A percentile compares a stretch with the other conserved stretches of the same genome.
Conservation (phyloP, 1,140 invertebrate genomes). For the Zaprionus kolodkinae region DNA sequence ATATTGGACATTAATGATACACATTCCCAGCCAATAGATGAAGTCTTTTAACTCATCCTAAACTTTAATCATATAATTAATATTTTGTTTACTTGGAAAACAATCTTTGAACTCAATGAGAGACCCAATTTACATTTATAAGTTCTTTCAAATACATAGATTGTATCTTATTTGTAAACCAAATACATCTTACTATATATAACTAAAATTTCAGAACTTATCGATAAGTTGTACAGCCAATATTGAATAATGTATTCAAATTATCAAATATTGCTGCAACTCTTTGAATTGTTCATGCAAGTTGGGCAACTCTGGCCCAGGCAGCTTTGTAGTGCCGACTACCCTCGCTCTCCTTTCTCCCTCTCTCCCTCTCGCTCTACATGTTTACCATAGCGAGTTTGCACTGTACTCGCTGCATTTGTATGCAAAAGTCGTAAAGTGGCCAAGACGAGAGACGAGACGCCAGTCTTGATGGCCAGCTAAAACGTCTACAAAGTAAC, state of each 20-base stretch:
- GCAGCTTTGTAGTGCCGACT: slow-evolving; percentile 2
- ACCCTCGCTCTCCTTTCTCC: background rate
- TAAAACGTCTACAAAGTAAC: slow-evolving; percentile 79
- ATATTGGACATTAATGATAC: too few relatives aligned
- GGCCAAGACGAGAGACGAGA: slow-evolving; percentile 32
- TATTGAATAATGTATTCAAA: background rate
- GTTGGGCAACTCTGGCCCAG: background rate
- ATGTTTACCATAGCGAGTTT: slow-evolving; percentile 7
- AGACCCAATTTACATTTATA: too few relatives aligned
- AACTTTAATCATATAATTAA: background rate
- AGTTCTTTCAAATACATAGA: background rate
- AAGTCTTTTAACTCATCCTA: background rate
- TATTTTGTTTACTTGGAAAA: background rate
- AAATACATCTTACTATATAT: background rate
- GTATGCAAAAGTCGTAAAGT: slow-evolving; percentile 61
- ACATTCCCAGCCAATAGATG: too few relatives aligned
- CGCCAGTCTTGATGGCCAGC: slow-evolving; percentile 64
- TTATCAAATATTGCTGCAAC: background rate
- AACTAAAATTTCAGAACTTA: background rate
- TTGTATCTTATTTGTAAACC: background rate
- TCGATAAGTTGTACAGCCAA: background rate
- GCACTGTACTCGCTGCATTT: slow-evolving; percentile 15
- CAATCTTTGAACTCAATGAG: background rate
- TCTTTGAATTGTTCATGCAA: background rate
- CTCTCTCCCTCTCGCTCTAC: background rate